phyloP scores from a whole-genome alignment of 2,797 vertebrate species.

The Salarias fasciatus region DNA sequence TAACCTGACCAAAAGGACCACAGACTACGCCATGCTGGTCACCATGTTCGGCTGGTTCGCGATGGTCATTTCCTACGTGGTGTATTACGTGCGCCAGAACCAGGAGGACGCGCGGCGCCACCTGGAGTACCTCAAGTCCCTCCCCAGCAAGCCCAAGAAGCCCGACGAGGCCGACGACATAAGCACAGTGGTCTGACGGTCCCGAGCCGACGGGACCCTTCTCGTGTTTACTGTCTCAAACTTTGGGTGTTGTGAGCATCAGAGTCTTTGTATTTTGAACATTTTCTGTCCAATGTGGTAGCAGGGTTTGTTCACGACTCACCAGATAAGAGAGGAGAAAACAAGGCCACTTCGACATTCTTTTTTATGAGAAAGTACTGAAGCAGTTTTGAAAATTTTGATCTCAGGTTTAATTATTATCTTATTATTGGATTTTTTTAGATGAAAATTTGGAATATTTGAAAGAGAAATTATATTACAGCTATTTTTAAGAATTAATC shows the following conservation, averaged over 20 bases:
- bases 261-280: constrained; percentile 59
- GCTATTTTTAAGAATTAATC: constrained; percentile 49
- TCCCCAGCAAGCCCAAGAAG: constrained; percentile 98
- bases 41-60: constrained; percentile 99
- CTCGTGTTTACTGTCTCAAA: constrained; percentile 59
- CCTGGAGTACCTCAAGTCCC: constrained; percentile 99
- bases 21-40: constrained; percentile 98
- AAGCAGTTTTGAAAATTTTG: constrained; percentile 58
- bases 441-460: constrained; percentile 54
- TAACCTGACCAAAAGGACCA: constrained; percentile 96
- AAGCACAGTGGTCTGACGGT: constrained; percentile 94
- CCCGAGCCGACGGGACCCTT: constrained; percentile 38
- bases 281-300: constrained; percentile 48
- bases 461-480: too few relatives aligned
- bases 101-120: constrained; percentile 97
- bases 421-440: constrained; percentile 51
- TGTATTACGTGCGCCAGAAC: constrained; percentile 98
- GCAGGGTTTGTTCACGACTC: constrained; percentile 41
- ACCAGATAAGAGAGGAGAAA: constrained; percentile 20
- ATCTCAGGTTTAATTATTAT: constrained; percentile 82
- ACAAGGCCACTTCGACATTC: constrained; percentile 37
- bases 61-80: constrained; percentile 99
- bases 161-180: constrained; percentile 95
- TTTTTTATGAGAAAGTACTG: constrained; percentile 45
- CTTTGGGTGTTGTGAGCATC: constrained; percentile 51